Base-by-base conservation (phyloP, 2,797 vertebrate species). In the Phylloscopus collybita region DNA sequence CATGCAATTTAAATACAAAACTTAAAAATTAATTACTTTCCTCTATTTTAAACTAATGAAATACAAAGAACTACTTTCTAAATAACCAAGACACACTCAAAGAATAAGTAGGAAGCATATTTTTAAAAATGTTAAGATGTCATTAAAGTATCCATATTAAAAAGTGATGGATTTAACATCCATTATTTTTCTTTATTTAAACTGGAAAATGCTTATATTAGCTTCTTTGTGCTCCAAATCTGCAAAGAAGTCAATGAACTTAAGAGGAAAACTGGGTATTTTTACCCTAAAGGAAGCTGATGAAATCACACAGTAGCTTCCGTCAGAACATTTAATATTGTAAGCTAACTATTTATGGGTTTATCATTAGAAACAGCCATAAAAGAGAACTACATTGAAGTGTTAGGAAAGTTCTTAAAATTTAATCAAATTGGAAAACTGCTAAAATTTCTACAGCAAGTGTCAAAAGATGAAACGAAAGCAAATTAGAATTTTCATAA, bases 381-480 rank as follows among this genome's bases (percentile, higher is more conserved):
- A 69, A 75, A 88, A 65, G n/a, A 87, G 4, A 93, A 57, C 34
- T 38, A 62, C 40, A 75, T 62, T 73, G 51, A 94, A 87, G 53
- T 17, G n/a, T 36, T 94, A 73, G 29, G 36, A 62, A 91, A 73
- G 36, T 60, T 91, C 40, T 81, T 72, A 60, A 86, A 78, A 82
- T 54, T 61, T 56, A 86, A 86, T 73, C 42, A 69, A 80, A 73
- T 45, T 53, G 38, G 17, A 61, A 61, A 87, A 90, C 40, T 19
- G 56, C 36, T 75, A 62, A 70, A 89, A 91, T 85, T 87, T 93
- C 81, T 78, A 73, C 49, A 88, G 69, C 18, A 50, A 81, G 30
- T 42, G 23, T 83, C 57, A 71, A 80, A 93, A 87, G 51, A 91
- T 82, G 36, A 93, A 91, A 94, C 89, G 36, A 25, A 38, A 91